These are phyloP conservation scores for Rhineura floridana DNA, from an alignment of 2,113 vertebrate genomes.

Conservation along the genomic window DNA sequence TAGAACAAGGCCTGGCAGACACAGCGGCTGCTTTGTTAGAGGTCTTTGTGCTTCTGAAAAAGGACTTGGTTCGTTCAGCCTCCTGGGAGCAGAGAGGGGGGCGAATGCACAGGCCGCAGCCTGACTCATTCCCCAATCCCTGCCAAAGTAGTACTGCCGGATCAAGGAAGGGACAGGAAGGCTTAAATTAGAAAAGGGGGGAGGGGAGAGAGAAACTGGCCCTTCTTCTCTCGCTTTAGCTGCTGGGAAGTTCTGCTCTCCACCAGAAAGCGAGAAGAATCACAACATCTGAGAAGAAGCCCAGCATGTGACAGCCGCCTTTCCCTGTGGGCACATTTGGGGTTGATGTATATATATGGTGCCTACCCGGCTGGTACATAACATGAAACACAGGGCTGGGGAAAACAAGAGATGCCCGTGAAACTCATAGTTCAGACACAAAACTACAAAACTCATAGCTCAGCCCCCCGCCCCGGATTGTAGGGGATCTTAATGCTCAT, in stretches of 20 bases:
- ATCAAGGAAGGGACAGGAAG: constrained; percentile 53
- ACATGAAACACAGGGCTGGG: background rate
- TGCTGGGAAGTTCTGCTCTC: background rate
- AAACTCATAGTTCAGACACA: background rate
- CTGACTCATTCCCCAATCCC: constrained; percentile 56
- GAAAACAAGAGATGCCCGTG: background rate
- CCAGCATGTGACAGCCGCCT: background rate
- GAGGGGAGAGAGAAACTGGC: constrained; percentile 2
- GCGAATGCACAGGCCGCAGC: background rate
- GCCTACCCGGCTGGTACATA: background rate
- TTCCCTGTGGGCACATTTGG: background rate
- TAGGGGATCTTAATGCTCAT: no score
- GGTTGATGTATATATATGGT: background rate
- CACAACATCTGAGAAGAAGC: background rate
- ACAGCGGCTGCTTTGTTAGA: background rate
- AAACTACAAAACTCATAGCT: background rate
- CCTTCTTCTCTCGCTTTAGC: constrained; percentile 11
- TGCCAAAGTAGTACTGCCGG: constrained; percentile 78
- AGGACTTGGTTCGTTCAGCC: background rate
- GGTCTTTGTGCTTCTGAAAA: background rate
- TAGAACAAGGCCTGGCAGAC: fast-evolving
- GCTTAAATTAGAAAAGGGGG: constrained; percentile 42
- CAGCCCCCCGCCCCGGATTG: no score
- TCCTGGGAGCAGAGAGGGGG: constrained; percentile 55
- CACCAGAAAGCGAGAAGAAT: background rate